Conservation (phyloP, 2,888 invertebrate species). For the Nemotelus nigrinus region DNA sequence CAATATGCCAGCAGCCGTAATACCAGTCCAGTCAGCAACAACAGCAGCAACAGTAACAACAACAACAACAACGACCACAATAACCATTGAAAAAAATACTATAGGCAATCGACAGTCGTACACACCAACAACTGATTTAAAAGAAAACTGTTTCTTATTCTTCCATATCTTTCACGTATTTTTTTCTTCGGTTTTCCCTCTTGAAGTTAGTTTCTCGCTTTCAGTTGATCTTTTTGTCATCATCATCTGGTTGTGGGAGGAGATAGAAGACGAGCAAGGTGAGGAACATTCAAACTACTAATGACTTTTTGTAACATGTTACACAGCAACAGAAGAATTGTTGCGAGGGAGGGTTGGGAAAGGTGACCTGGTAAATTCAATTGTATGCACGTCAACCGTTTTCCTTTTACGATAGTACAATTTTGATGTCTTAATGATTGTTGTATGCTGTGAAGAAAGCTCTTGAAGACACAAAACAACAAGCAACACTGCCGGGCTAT, state of each 20-base stretch:
- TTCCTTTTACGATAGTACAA: neutral
- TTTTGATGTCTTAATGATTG: slow-evolving; percentile 19
- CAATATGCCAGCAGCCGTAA: slow-evolving; percentile 14
- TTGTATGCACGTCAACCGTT: slow-evolving; percentile 29
- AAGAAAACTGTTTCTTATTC: slow-evolving; percentile 28
- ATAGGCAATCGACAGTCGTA: slow-evolving; percentile 3
- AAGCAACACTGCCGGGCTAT: neutral
- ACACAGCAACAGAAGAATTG: neutral
- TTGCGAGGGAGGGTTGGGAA: neutral
- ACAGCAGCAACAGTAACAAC: too few relatives aligned
- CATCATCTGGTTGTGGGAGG: slow-evolving; percentile 6
- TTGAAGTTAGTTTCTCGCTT: slow-evolving; percentile 7
- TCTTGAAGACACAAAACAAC: neutral
- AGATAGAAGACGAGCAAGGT: slow-evolving; percentile 11
- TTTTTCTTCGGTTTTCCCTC: slow-evolving; percentile 4
- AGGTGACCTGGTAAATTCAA: slow-evolving; percentile 17
- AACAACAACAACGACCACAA: too few relatives aligned
- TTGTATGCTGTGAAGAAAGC: neutral
- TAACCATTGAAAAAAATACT: neutral
- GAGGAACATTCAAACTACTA: slow-evolving; percentile 1
- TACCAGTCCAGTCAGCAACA: neutral
- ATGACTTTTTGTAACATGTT: neutral
- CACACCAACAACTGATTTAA: neutral
- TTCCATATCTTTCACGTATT: neutral
- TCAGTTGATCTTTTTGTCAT: slow-evolving; percentile 24